A percentile compares a stretch with the other conserved stretches of the same genome.
Evolutionary conservation across 2,797 vertebrate genomes (phyloP).

Genomic region (Anguilla pacifica): DNA sequence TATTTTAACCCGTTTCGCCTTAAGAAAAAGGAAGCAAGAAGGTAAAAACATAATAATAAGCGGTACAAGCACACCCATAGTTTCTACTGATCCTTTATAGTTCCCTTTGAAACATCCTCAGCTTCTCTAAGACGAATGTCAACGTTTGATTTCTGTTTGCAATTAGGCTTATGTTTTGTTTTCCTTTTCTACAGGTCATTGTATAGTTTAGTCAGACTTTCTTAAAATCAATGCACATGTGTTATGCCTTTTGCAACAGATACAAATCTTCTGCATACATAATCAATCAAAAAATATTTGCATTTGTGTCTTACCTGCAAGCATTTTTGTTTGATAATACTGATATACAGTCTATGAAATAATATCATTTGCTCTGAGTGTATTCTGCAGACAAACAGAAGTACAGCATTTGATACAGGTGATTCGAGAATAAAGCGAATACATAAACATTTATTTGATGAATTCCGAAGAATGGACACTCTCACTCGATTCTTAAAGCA

Average conservation of each 20-base stretch:
- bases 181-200: neutral
- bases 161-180: neutral
- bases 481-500: neutral
- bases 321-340: neutral
- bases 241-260: neutral
- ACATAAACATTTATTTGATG: neutral
- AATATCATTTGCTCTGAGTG: neutral
- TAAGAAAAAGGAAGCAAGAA: too few relatives aligned
- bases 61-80: neutral
- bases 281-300: neutral
- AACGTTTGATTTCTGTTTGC: neutral
- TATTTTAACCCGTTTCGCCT: too few relatives aligned
- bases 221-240: neutral
- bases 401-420: neutral
- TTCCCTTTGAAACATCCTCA: neutral
- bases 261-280: neutral
- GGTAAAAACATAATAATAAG: too few relatives aligned
- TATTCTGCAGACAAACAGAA: neutral
- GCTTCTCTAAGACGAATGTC: neutral
- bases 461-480: neutral
- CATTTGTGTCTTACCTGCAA: constrained; percentile 7
- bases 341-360: neutral
- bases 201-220: neutral
- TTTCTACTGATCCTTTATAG: neutral
- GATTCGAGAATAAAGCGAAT: neutral